Percentiles rank a stretch among this genome's conserved stretches.
phyloP scores from a whole-genome alignment of 2,888 invertebrate genomes.

The Acronicta leporina region DNA sequence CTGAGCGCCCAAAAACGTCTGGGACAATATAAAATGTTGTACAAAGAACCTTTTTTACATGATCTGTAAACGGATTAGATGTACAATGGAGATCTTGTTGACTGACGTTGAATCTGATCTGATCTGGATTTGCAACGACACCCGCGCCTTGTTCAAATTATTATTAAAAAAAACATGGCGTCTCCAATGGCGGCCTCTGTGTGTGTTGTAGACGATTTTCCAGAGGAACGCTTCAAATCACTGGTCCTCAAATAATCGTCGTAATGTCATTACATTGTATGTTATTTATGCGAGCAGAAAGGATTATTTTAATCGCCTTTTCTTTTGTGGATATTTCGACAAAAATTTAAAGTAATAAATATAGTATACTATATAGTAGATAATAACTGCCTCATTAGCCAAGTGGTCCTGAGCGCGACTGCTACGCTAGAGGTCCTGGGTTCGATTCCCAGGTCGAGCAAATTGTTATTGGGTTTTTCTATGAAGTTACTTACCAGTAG shows the following conservation, averaged over 20 bases:
- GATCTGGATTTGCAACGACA: constrained; percentile 46
- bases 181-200: constrained; percentile 6
- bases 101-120: constrained; percentile 41
- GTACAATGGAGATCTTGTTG: constrained; percentile 37
- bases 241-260: constrained; percentile 7
- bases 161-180: constrained; percentile 16
- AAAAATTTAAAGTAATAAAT: too few species aligned
- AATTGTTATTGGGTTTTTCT: too few species aligned
- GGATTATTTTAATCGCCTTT: constrained; percentile 23
- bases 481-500: too few species aligned
- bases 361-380: too few species aligned
- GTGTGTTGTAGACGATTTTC: constrained; percentile 6
- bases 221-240: constrained; percentile 1
- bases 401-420: too few species aligned
- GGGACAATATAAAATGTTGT: constrained; percentile 18
- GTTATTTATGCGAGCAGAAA: constrained; percentile 10
- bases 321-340: constrained; percentile 4
- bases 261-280: constrained; percentile 6
- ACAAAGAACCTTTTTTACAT: constrained; percentile 33
- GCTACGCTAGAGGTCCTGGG: too few species aligned
- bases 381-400: too few species aligned
- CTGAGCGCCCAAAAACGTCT: constrained; percentile 14
- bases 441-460: too few species aligned
- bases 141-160: constrained; percentile 13
- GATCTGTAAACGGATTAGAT: constrained; percentile 52